Conservation (phyloP, 2,797 vertebrate genomes). For the Catamblyrhynchus diadema region DNA sequence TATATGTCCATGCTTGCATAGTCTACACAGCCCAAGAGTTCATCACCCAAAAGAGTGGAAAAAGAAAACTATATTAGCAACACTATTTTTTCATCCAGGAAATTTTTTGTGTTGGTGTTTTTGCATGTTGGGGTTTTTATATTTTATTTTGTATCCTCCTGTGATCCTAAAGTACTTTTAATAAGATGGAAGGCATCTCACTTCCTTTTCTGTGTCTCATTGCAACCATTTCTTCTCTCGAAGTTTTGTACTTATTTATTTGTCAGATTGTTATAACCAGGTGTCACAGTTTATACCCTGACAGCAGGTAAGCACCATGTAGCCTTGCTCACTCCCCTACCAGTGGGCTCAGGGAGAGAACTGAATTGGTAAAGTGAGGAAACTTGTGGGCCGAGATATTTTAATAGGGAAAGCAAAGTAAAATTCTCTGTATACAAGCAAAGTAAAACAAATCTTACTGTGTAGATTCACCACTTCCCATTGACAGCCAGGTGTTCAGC, state of each 20-base stretch:
- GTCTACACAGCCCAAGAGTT: background rate
- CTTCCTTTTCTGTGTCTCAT: background rate
- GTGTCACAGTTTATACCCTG: background rate
- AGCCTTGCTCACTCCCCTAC: background rate
- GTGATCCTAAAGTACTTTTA: background rate
- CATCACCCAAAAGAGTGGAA: background rate
- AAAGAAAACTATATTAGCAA: background rate
- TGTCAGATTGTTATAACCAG: background rate
- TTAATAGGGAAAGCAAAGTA: background rate
- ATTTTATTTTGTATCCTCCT: background rate
- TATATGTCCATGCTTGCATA: background rate
- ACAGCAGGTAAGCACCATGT: background rate
- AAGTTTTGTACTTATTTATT: background rate
- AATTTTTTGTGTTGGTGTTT: background rate
- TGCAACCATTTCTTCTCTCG: background rate
- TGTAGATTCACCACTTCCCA: background rate
- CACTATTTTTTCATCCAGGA: background rate
- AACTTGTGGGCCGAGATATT: accelerated
- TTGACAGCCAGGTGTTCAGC: background rate
- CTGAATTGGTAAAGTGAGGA: background rate
- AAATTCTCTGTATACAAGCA: background rate
- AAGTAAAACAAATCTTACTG: background rate
- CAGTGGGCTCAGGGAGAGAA: background rate
- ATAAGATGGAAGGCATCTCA: background rate
- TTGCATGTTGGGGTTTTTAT: background rate